Evolutionary conservation across 2,113 vertebrate genomes (phyloP).

Genomic region (Natator depressus): DNA sequence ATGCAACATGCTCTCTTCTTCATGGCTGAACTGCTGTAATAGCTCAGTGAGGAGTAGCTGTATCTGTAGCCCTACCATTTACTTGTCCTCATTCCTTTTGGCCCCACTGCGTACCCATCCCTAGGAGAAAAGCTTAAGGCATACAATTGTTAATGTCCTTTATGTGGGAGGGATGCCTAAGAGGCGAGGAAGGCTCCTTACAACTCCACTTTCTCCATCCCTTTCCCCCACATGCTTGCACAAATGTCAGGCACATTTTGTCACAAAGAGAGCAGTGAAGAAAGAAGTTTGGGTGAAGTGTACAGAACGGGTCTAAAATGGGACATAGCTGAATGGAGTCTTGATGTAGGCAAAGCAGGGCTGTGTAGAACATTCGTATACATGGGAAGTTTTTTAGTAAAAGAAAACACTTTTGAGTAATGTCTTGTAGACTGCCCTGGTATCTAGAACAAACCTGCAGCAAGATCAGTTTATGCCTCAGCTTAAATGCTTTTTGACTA

Average conservation of each 20-base stretch:
- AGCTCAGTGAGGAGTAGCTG: not conserved
- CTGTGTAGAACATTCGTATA: not conserved
- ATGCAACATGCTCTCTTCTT: not conserved
- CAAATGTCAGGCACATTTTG: not conserved
- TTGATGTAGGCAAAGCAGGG: not conserved
- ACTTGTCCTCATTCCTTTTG: not conserved
- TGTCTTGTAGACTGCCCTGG: fast-evolving
- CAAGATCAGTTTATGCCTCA: not conserved
- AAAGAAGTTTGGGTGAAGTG: not conserved
- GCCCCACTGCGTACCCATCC: not conserved
- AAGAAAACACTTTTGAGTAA: not conserved
- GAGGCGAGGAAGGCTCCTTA: not conserved
- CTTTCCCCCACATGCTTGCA: not conserved
- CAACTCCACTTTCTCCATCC: not conserved
- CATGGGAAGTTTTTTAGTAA: not conserved
- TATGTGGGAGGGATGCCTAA: not conserved
- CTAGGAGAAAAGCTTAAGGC: fast-evolving
- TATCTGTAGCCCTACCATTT: not conserved
- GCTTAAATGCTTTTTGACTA: not conserved
- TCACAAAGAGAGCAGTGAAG: not conserved
- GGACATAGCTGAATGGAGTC: not conserved
- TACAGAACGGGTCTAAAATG: not conserved
- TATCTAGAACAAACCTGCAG: not conserved
- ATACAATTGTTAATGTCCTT: not conserved
- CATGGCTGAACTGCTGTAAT: not conserved